Evolutionary conservation across 2,888 invertebrate genomes (phyloP).

Genomic region (Branchipolynoe longqiensis): DNA sequence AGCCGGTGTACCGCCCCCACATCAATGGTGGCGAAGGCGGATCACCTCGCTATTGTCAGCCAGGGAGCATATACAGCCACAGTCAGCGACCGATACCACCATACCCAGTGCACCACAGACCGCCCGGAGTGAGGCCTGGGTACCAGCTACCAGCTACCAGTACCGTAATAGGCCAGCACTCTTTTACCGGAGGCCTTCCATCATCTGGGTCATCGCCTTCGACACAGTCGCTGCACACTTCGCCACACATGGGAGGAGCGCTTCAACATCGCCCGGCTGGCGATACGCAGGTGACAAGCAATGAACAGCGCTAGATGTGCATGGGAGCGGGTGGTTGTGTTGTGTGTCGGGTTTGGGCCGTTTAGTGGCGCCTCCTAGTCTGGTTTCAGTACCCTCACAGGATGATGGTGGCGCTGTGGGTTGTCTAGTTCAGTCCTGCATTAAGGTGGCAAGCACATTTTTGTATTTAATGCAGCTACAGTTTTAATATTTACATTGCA

Average conservation of each 20-base stretch:
- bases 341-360: no score
- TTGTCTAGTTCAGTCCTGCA: neutral
- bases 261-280: neutral
- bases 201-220: constrained; percentile 61
- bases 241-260: constrained; percentile 57
- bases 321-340: constrained; percentile 45
- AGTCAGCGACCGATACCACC: constrained; percentile 11
- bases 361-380: no score
- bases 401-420: neutral
- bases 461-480: no score
- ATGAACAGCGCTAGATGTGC: constrained; percentile 5
- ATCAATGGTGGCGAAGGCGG: constrained; percentile 27
- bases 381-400: neutral
- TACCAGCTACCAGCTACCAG: no score
- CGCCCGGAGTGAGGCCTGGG: neutral
- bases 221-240: constrained; percentile 61
- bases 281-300: constrained; percentile 29
- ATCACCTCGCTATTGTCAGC: neutral
- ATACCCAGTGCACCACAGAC: constrained; percentile 15
- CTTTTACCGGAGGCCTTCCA: constrained; percentile 49
- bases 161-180: neutral
- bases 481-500: no score
- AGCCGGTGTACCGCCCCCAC: neutral
- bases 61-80: no score
- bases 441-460: no score